Evolutionary conservation across 2,797 vertebrate species (phyloP), one percentile per base, ranked within the genome.

Genomic region (Staurois parvus): DNA sequence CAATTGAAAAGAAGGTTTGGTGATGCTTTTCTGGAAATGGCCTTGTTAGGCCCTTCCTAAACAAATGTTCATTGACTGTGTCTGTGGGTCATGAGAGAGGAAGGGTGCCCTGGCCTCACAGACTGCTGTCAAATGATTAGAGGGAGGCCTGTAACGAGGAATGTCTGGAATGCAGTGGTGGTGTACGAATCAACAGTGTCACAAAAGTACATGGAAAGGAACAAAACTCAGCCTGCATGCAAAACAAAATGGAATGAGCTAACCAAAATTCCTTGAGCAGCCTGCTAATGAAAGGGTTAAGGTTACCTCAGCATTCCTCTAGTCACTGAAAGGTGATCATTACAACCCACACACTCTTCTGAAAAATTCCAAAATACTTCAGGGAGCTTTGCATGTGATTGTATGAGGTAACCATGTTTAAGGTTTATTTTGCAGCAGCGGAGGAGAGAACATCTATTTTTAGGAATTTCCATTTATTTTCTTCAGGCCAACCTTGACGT

Each of bases 121-220:
- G 91, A 91, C 94, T 95, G 95, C 96, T 95, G 96, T 97, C 97
- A 98, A 96, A 96, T 97, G 97, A 97, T 98, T 96, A 95, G 94
- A 93, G 94, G 94, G 95, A 94, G 94, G 94, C 94, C 92, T 94
- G 90, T 52, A 92, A 93, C 92, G 92, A 94, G 95, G 96, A 96
- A 98, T 98, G 94, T 92, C 89, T 95, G 95, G 97, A 99, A 99
- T 99, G 97, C 94, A 94, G 94, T 96, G 95, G 96, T 96, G 96
- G 96, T 96, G 96, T 96, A 94, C 92, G 92, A 94, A 97, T 96
- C 95, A 96, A 97, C 96, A 96, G 94, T 95, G 94, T 94, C 93
- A 91, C 92, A 91, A 92, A n/a, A 92, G 90, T 75, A 90, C 92
- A 94, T 91, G 91, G 89, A 91, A 92, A 86, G 88, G 92, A 93